Conservation (phyloP, 2,888 invertebrate genomes). For the Resseliella maxima region DNA sequence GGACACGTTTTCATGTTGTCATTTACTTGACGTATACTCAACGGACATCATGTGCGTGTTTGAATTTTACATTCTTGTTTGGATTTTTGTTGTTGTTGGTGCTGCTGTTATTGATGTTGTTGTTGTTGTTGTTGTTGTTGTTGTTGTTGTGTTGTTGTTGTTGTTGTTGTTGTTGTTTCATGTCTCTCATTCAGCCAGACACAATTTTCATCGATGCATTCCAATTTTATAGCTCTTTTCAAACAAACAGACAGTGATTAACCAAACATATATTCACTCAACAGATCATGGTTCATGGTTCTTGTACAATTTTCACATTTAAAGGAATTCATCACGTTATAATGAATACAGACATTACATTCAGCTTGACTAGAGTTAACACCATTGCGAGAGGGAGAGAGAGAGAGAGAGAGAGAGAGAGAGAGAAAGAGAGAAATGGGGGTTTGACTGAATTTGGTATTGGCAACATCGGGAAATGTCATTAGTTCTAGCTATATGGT, state of each 20-base stretch:
- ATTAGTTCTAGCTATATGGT: too few relatives aligned
- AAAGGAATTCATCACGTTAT: constrained; percentile 4
- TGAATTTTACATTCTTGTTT: not conserved
- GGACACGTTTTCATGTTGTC: constrained; percentile 39
- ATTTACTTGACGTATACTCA: constrained; percentile 8
- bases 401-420: too few relatives aligned
- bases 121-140: not conserved
- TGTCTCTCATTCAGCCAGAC: too few relatives aligned
- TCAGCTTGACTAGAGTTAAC: too few relatives aligned
- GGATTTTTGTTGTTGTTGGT: too few relatives aligned
- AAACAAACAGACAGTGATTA: not conserved
- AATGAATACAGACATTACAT: too few relatives aligned
- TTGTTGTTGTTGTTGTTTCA: not conserved
- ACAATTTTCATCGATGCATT: not conserved
- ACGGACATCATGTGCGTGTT: constrained; percentile 36
- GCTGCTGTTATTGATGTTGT: not conserved
- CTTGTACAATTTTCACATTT: not conserved
- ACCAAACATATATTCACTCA: not conserved
- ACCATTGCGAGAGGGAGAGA: too few relatives aligned
- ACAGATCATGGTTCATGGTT: not conserved
- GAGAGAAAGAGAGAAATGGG: too few relatives aligned
- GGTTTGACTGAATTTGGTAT: too few relatives aligned
- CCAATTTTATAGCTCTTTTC: not conserved
- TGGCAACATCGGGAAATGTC: too few relatives aligned
- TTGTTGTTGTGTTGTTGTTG: not conserved